Evolutionary conservation across 2,113 vertebrate species (phyloP).

Genomic region (Zapornia atra): DNA sequence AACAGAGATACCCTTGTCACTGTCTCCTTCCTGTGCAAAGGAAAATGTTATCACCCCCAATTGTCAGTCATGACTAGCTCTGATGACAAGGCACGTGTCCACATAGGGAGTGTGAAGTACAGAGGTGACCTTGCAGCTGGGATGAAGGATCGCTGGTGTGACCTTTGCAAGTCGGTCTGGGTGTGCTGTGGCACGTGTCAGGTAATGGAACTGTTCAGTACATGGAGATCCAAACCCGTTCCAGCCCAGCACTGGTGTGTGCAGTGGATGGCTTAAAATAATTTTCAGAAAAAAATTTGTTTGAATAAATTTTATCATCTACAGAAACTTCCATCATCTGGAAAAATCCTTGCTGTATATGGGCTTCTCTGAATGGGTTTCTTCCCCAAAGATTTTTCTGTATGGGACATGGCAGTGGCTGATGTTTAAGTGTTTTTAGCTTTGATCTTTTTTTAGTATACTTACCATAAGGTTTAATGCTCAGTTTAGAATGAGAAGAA

Average conservation of each 20-base stretch:
- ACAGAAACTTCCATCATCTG: neutral
- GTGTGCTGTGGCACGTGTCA: neutral
- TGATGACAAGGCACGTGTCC: neutral
- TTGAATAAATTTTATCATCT: neutral
- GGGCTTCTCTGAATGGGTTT: neutral
- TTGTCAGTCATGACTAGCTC: neutral
- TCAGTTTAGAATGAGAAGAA: neutral
- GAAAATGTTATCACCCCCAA: neutral
- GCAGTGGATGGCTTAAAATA: neutral
- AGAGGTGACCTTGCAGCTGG: neutral
- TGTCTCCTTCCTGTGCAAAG: neutral
- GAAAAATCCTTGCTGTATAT: neutral
- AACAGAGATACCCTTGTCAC: neutral
- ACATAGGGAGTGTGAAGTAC: neutral
- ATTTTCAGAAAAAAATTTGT: neutral
- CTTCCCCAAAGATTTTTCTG: neutral
- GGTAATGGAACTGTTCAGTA: neutral
- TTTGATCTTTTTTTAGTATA: neutral
- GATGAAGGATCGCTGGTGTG: neutral
- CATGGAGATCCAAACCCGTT: neutral
- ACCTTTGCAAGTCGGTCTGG: neutral
- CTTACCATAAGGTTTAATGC: neutral
- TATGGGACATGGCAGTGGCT: neutral
- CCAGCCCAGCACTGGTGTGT: neutral
- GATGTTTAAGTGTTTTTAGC: neutral